Evolutionary conservation across 1,140 invertebrate species (phyloP), one percentile per base, ranked within the genome.

Genomic region (Notospermus geniculatus): DNA sequence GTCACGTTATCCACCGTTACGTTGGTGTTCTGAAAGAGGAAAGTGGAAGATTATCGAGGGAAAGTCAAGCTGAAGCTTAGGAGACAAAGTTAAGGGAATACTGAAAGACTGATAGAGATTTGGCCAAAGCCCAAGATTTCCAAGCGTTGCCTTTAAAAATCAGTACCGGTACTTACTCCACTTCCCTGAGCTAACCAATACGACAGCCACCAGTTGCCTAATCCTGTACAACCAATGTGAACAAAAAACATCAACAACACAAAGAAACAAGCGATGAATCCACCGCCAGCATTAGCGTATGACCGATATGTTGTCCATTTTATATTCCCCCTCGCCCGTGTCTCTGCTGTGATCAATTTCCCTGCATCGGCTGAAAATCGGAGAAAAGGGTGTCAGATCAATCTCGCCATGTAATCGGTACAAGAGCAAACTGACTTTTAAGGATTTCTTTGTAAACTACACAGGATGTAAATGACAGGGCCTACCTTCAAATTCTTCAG

Each of bases 161-260:
- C 64, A 67, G 2, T n/a, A 15, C 15, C 23, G 39, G 13, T n/a
- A 61, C 69, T 67, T 57, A 82, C 80, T 65, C 80, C 78, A 67
- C 78, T 75, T n/a, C 84, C 84, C 67, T 83, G 76, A 22, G 79
- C 75, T 28, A 90, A 80, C 89, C 89, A 90, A 61, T 81, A 73
- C 5, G 87, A 85, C 1, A 90, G 78, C 87, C 88, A 90, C 84
- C 87, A 88, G 56, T 84, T 85, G 61, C 86, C 86, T 60, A 88
- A 87, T 22, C 81, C 77, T 17, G 84, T 82, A 19, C 83, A 81
- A 1, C 82, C 84, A 29, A 88, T 83, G 64, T 86, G 87, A 7
- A 87, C 36, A 1, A 86, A 69, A 62, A 89, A 87, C 23, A 79
- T 77, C 0, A 86, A 53, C 30, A 88, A 62, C 5, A 88, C 81